Base-by-base conservation (phyloP, 1,140 invertebrate species). In the Drosophila ogumai region DNA sequence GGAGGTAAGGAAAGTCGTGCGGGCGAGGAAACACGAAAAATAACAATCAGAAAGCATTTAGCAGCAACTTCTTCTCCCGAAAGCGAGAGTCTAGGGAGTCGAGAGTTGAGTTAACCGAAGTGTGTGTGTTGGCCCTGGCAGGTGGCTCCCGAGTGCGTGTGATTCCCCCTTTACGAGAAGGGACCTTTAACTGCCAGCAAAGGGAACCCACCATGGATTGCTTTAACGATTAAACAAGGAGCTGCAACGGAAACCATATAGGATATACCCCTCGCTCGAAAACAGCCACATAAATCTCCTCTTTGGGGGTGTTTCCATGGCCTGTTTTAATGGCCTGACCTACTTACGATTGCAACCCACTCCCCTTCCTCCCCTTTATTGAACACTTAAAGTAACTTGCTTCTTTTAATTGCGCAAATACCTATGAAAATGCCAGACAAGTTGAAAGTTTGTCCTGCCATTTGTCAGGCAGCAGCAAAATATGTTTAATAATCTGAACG, bases 1-100 rank as follows among this genome's bases (percentile, higher is more conserved):
- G 56, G 46, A 36, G 25, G 25, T 1, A 13, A 17, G 47, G n/a
- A 67, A 25, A 40, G 19, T 22, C 32, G n/a, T 31, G 64, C 41
- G 17, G 57, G 44, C 28, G 32, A 25, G 52, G 66, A 75, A 85
- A 90, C 90, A 91, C 85, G 90, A 84, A 82, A 90, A 91, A 91
- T 82, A 91, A 86, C 90, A 91, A 91, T 91, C 90, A 86, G 85
- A 91, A 91, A 91, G 82, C 90, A 91, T 91, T 91, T 91, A 91
- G 90, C 81, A 81, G 67, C 74, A 64, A 90, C 82, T 82, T 79
- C 82, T 72, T 81, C 77, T 77, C 60, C 80, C 63, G 40, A 73
- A 59, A 50, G 34, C 69, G 43, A 72, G 69, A 67, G 61, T 67
- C 66, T 49, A 41, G 66, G 66, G 43, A 58, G 41, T 38, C 19